Base-by-base conservation (phyloP, 2,797 vertebrate species). In the Crenichthys baileyi region DNA sequence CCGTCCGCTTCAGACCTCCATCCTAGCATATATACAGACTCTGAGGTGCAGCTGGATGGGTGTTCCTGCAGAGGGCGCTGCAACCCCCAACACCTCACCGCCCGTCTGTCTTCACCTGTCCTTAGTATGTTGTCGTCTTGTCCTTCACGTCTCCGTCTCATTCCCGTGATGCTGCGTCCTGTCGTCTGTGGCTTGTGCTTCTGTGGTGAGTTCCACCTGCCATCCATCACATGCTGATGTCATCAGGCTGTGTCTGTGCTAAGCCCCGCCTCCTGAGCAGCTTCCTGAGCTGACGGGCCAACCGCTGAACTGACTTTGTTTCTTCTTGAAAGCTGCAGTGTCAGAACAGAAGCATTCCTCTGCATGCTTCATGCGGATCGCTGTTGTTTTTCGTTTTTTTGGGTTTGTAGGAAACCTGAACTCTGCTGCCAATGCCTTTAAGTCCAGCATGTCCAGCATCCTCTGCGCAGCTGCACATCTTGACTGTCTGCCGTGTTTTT, bases 71-170 rank as follows among this genome's bases (percentile, higher is more conserved):
- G 85, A 83, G 58, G 73, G 85, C 84, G 81, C 79, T 68, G 65
- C 11, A 36, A 36, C 36, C 36, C 36, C 36, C 36, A 36, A 36
- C 36, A 24, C 36, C 29, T 29, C 70, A 24, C 8, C 31, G 8
- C 29, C 58, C 36, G 22, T 55, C 72, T 88, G 87, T 89, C 87
- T 71, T 86, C 83, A 71, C 78, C 79, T 83, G 77, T 84, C 80
- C 76, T 85, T 79, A 36, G 36, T 36, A 36, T 73, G 81, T 71
- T 50, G 85, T 81, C 36, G 51, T 77, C 50, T 44, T 70, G 36
- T 7, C 36, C 18, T 9, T 50, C 55, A 12, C 51, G 65, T 72
- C 78, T 48, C 39, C 44, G 7, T 74, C 71, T 71, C 36, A 70
- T 75, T 73, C 76, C 16, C 73, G 53, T 79, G 83, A 85, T 82